phyloP scores from a whole-genome alignment of 2,888 invertebrate genomes.

The Oegoconia quadripuncta region DNA sequence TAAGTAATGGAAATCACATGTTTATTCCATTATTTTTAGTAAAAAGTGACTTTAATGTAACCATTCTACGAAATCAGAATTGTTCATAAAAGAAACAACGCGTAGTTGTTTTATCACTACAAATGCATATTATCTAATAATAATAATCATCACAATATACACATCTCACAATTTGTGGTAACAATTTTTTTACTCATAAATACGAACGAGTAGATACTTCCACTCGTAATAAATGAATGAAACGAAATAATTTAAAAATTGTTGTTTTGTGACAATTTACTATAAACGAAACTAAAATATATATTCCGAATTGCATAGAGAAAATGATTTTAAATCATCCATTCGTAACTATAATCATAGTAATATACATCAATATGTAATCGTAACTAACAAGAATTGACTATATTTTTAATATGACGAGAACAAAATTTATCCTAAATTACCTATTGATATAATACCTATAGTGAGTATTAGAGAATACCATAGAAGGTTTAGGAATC shows the following conservation, averaged over 20 bases:
- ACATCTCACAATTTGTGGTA: slow-evolving; percentile 25
- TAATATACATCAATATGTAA: slow-evolving; percentile 34
- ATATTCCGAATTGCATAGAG: not conserved
- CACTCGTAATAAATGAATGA: not conserved
- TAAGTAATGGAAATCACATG: too few relatives aligned
- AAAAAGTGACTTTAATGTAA: not conserved
- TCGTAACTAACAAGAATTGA: slow-evolving; percentile 50
- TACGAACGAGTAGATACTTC: slow-evolving; percentile 12
- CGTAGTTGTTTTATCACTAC: slow-evolving; percentile 11
- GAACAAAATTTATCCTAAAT: slow-evolving; percentile 47
- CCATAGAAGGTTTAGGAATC: slow-evolving; percentile 43
- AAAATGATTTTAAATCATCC: slow-evolving; percentile 19
- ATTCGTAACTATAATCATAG: slow-evolving; percentile 23
- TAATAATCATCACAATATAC: slow-evolving; percentile 10
- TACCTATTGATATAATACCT: slow-evolving; percentile 25
- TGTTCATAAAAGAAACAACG: slow-evolving; percentile 3
- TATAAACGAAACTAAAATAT: not conserved
- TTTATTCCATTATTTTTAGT: too few relatives aligned
- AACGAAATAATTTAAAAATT: not conserved
- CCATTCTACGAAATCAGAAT: not conserved
- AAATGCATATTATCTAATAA: slow-evolving; percentile 18
- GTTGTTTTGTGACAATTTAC: not conserved
- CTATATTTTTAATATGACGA: slow-evolving; percentile 63
- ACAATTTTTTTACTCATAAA: slow-evolving; percentile 20
- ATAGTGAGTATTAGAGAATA: slow-evolving; percentile 60